These are phyloP conservation scores for Tinamus guttatus DNA, from an alignment of 2,113 vertebrate genomes.

Conservation along the genomic window DNA sequence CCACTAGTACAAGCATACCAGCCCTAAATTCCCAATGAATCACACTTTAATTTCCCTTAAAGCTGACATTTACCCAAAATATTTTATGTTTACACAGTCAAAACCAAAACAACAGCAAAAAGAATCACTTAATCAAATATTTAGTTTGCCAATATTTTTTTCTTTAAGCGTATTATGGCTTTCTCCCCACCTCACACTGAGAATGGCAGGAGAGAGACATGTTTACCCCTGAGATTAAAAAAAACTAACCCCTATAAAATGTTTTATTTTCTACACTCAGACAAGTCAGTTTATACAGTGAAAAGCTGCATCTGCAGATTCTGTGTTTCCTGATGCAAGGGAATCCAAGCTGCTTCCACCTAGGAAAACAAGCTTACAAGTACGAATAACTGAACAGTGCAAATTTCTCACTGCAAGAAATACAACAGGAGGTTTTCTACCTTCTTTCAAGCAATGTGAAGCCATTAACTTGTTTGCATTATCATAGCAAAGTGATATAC, in stretches of 20 bases:
- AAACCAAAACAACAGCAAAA: too few species aligned
- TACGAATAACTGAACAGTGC: background rate
- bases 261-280: background rate
- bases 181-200: background rate
- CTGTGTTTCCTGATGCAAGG: background rate
- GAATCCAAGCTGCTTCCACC: background rate
- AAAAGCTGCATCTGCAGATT: background rate
- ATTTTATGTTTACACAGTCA: background rate
- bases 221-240: background rate
- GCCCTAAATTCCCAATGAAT: background rate
- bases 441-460: accelerated
- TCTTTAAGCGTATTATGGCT: background rate
- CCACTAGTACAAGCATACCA: accelerated
- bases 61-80: background rate
- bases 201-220: too few species aligned
- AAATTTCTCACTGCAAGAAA: background rate
- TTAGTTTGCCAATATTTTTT: background rate
- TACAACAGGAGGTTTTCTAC: background rate
- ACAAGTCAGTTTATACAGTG: accelerated
- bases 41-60: background rate
- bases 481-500: too few species aligned
- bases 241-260: background rate
- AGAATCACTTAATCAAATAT: background rate
- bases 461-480: accelerated
- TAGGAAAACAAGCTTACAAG: background rate